Conservation (phyloP, 2,888 invertebrate species). For the Herminia tarsipennalis region DNA sequence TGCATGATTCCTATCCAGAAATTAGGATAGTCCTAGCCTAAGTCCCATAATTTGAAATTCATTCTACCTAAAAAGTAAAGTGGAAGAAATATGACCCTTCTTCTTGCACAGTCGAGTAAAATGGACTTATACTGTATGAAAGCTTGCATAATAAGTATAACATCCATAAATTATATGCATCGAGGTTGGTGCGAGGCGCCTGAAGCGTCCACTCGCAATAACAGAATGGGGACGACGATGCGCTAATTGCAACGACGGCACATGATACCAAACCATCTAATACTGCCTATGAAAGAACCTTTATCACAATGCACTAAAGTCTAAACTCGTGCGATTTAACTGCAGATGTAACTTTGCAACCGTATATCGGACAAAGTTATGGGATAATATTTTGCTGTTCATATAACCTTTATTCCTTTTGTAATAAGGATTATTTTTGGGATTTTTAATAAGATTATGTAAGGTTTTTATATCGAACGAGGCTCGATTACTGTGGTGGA, state of each 20-base stretch:
- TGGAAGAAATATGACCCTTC: too few species aligned
- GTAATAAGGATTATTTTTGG: constrained; percentile 14
- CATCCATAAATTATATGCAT: constrained; percentile 25
- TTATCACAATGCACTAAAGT: constrained; percentile 2
- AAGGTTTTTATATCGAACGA: constrained; percentile 36
- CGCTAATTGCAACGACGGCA: constrained; percentile 50
- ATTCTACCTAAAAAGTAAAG: too few species aligned
- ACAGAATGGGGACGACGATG: constrained; percentile 45
- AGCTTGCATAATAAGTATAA: constrained; percentile 11
- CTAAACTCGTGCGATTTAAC: constrained; percentile 15
- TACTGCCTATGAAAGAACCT: neutral
- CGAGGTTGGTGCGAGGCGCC: constrained; percentile 14
- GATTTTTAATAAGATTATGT: neutral
- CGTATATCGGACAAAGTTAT: constrained; percentile 43
- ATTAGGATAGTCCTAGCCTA: too few species aligned
- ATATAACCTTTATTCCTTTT: neutral
- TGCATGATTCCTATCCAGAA: too few species aligned
- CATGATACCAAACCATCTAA: constrained; percentile 31
- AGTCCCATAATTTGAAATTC: too few species aligned
- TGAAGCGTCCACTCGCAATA: constrained; percentile 41
- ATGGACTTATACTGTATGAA: neutral
- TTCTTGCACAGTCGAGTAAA: too few species aligned
- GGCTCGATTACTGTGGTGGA: constrained; percentile 38
- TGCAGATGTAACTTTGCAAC: constrained; percentile 22
- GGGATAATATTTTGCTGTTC: constrained; percentile 23